Percentiles rank a stretch among this genome's conserved stretches.
phyloP scores from a whole-genome alignment of 30 jellyfish, hydroid and myxozoan genomes.

The Catostylus mosaicus region DNA sequence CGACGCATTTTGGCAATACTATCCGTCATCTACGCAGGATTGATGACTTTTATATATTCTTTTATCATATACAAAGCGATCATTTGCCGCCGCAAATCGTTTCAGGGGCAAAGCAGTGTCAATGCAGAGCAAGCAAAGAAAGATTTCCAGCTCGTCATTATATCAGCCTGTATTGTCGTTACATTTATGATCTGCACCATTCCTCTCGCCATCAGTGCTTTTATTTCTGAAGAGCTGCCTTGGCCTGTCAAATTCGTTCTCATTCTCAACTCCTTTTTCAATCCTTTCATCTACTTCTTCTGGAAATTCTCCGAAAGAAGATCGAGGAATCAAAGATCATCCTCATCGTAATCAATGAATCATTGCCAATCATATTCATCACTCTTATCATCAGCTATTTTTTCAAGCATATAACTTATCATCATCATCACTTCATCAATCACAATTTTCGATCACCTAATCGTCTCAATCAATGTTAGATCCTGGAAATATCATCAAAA shows the following conservation, averaged over 20 bases:
- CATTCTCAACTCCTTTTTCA: not conserved
- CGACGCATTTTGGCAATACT: not conserved
- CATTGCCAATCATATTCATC: too few relatives aligned
- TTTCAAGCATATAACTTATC: too few relatives aligned
- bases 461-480: too few relatives aligned
- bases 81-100: slow-evolving; percentile 5
- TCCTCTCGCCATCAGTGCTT: slow-evolving; percentile 1
- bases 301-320: slow-evolving; percentile 23
- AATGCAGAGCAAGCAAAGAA: not conserved
- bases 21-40: not conserved
- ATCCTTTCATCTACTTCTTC: slow-evolving; percentile 18
- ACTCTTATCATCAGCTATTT: too few relatives aligned
- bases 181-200: slow-evolving; percentile 2
- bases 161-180: slow-evolving; percentile 5
- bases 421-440: too few relatives aligned
- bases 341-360: not conserved
- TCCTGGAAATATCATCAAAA: too few relatives aligned
- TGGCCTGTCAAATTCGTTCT: not conserved
- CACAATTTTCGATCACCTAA: too few relatives aligned
- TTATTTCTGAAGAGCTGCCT: not conserved
- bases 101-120: not conserved
- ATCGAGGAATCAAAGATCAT: not conserved
- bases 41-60: slow-evolving; percentile 4
- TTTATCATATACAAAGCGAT: slow-evolving; percentile 17
- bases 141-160: slow-evolving; percentile 7